Evolutionary conservation across 2,888 invertebrate species (phyloP).

Genomic region (Lasioglossum zephyrum): DNA sequence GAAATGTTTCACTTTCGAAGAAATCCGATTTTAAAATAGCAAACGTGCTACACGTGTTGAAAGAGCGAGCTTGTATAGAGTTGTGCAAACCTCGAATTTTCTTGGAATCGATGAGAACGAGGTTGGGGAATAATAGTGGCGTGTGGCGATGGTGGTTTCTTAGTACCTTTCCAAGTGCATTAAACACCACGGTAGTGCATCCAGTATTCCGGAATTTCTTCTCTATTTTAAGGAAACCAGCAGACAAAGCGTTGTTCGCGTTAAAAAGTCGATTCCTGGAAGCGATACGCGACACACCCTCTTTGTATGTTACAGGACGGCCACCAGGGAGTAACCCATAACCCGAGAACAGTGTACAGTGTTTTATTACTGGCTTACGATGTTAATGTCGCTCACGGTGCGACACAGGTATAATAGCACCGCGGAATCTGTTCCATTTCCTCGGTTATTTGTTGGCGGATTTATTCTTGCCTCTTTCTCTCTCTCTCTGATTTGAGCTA

Average conservation of each 20-base stretch:
- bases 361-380: slow-evolving; percentile 6
- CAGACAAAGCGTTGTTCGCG: background rate
- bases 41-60: too few species aligned
- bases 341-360: slow-evolving; percentile 1
- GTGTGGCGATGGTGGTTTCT: background rate
- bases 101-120: background rate
- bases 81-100: background rate
- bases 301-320: background rate
- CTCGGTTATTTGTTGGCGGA: background rate
- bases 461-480: background rate
- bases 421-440: slow-evolving; percentile 13
- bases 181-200: background rate
- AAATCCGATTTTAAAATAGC: too few species aligned
- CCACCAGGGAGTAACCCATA: slow-evolving; percentile 2
- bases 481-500: background rate
- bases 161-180: background rate
- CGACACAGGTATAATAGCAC: background rate
- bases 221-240: slow-evolving; percentile 1
- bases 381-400: slow-evolving; percentile 4
- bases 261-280: slow-evolving; percentile 7
- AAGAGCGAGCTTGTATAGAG: background rate
- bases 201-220: background rate
- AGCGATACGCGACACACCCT: slow-evolving; percentile 11
- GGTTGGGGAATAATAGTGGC: background rate
- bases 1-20: too few species aligned